Evolutionary conservation across 2,113 vertebrate genomes (phyloP).

Genomic region (Macquaria ambigua): DNA sequence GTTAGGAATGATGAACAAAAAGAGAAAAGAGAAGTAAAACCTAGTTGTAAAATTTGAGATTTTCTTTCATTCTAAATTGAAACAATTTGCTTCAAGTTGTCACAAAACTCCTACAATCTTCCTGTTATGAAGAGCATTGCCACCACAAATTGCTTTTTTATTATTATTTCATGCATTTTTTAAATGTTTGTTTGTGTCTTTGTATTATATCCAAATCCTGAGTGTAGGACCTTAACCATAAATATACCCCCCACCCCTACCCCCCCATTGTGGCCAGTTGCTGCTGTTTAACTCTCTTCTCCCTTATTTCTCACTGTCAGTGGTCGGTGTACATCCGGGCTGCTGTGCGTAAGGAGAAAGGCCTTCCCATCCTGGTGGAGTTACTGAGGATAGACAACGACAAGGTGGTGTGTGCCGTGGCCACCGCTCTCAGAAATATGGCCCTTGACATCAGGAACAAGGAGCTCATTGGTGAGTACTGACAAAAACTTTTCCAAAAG

Average conservation of each 20-base stretch:
- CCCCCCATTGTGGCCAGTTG: background rate
- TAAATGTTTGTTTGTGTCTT: background rate
- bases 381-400: slow-evolving; percentile 98
- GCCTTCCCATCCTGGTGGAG: slow-evolving; percentile 97
- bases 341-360: slow-evolving; percentile 98
- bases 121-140: background rate
- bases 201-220: background rate
- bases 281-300: background rate
- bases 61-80: background rate
- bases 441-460: slow-evolving; percentile 99
- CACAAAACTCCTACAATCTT: background rate
- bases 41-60: background rate
- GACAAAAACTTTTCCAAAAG: background rate
- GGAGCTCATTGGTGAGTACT: slow-evolving; percentile 94
- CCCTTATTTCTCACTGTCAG: slow-evolving; percentile 74
- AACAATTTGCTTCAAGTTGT: background rate
- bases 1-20: background rate
- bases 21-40: background rate
- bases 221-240: background rate
- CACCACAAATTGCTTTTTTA: background rate
- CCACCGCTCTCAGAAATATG: slow-evolving; percentile 98
- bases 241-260: background rate
- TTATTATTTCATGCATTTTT: background rate
- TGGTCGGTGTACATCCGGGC: slow-evolving; percentile 99
- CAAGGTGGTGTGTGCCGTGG: slow-evolving; percentile 97